Evolutionary conservation across 2,888 invertebrate genomes (phyloP).

Genomic region (Macaria notata): DNA sequence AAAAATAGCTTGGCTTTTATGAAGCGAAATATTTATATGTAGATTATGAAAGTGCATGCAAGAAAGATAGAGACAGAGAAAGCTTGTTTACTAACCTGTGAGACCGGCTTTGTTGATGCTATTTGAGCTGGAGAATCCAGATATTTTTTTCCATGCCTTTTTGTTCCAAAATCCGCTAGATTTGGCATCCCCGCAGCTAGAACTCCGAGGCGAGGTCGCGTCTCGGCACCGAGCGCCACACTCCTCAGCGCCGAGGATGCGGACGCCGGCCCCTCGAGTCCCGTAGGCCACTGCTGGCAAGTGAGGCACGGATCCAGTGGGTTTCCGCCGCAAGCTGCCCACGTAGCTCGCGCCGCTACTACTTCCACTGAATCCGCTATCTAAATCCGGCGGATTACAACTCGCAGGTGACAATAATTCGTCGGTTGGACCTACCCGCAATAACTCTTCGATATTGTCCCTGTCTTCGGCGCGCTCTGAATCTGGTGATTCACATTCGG

Average conservation of each 20-base stretch:
- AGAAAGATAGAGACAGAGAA: slow-evolving; percentile 10
- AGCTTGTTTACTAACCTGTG: slow-evolving; percentile 80
- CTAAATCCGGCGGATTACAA: slow-evolving; percentile 86
- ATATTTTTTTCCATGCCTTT: slow-evolving; percentile 90
- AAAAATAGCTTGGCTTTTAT: slow-evolving; percentile 19
- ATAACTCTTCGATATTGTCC: slow-evolving; percentile 84
- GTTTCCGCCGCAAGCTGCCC: slow-evolving; percentile 84
- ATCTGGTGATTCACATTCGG: slow-evolving; percentile 85
- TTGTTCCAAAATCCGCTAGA: slow-evolving; percentile 86
- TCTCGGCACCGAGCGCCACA: slow-evolving; percentile 69
- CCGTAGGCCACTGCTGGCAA: slow-evolving; percentile 79
- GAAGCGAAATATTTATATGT: slow-evolving; percentile 25
- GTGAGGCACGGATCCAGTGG: slow-evolving; percentile 75
- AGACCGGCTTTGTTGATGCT: slow-evolving; percentile 86
- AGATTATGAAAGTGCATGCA: slow-evolving; percentile 16
- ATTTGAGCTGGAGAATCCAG: slow-evolving; percentile 87
- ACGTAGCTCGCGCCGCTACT: slow-evolving; percentile 92
- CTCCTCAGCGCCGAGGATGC: slow-evolving; percentile 72
- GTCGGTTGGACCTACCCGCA: slow-evolving; percentile 87
- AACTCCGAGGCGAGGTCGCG: slow-evolving; percentile 68
- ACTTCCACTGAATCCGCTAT: slow-evolving; percentile 92
- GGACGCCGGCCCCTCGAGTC: slow-evolving; percentile 74
- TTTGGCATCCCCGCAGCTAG: slow-evolving; percentile 76
- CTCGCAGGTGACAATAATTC: slow-evolving; percentile 87
- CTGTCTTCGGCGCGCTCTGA: slow-evolving; percentile 84